Conservation (phyloP, 2,888 invertebrate species). For the Hypena proboscidalis region DNA sequence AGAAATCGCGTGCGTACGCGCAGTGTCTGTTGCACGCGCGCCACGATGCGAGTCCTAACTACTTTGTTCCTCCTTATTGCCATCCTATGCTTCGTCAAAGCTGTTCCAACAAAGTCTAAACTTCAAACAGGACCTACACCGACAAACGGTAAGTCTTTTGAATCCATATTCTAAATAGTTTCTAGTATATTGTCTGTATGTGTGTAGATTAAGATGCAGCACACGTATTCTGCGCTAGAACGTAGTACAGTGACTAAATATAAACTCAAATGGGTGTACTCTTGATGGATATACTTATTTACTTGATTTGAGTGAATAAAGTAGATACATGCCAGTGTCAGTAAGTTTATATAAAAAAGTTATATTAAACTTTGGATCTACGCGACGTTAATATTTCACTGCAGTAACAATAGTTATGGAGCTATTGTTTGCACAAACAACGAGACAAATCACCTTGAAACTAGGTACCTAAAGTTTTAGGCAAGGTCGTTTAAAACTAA, state of each 20-base stretch:
- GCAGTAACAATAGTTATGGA: no score
- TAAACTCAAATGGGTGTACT: conserved; percentile 15
- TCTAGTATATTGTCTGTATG: conserved; percentile 15
- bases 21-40: conserved; percentile 43
- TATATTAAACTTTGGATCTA: no score
- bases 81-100: conserved; percentile 40
- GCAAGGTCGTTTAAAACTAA: no score
- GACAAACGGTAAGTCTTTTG: conserved; percentile 54
- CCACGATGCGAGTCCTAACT: conserved; percentile 63
- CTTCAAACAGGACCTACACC: conserved; percentile 53
- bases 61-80: conserved; percentile 44
- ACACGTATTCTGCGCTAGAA: conserved; percentile 19
- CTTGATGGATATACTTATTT: conserved; percentile 24
- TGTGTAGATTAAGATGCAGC: conserved; percentile 20
- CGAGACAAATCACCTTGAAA: no score
- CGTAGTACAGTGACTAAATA: conserved; percentile 28
- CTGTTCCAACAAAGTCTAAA: conserved; percentile 56
- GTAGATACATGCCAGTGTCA: background rate
- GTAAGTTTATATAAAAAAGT: background rate
- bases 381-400: no score
- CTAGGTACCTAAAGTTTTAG: no score
- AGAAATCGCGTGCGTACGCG: conserved; percentile 37
- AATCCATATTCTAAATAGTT: conserved; percentile 15
- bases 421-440: no score
- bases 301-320: conserved; percentile 14